A percentile compares a stretch with the other conserved stretches of the same genome.
phyloP scores from a whole-genome alignment of 2,797 vertebrate genomes.

The Danio jaintianensis region DNA sequence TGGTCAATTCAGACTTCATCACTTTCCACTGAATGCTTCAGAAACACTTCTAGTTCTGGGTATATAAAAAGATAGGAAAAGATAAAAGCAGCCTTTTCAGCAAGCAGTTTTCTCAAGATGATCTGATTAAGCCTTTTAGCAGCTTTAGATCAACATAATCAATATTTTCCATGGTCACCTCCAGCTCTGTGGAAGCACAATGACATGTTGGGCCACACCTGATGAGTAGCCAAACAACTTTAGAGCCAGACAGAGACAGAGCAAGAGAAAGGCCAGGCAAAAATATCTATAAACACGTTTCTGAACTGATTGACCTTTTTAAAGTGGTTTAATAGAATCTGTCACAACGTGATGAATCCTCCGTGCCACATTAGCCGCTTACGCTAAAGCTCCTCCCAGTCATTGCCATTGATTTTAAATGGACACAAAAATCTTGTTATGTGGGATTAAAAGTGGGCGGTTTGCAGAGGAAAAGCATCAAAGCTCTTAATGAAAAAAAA shows the following conservation, averaged over 20 bases:
- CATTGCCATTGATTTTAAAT: conserved; percentile 58
- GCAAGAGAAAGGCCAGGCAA: conserved; percentile 44
- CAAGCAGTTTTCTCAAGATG: conserved; percentile 11
- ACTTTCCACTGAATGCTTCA: background rate
- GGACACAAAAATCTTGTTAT: conserved; percentile 58
- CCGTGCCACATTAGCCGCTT: conserved; percentile 47
- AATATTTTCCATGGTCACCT: conserved; percentile 36
- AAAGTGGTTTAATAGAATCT: conserved; percentile 60
- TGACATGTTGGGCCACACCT: conserved; percentile 38
- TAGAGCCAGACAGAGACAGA: conserved; percentile 40
- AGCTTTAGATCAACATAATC: conserved; percentile 40
- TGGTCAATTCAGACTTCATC: background rate
- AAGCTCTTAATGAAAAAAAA: conserved; percentile 14
- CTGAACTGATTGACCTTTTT: conserved; percentile 65
- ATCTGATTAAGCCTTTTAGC: conserved; percentile 12
- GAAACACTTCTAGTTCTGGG: background rate
- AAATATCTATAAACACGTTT: conserved; percentile 64
- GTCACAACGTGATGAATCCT: conserved; percentile 60
- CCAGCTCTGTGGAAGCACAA: conserved; percentile 33
- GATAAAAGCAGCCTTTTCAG: background rate
- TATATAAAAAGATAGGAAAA: background rate
- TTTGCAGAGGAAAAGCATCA: conserved; percentile 38
- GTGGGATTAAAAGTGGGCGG: conserved; percentile 44
- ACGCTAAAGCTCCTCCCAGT: conserved; percentile 41
- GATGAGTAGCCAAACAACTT: conserved; percentile 39